Evolutionary conservation across 1,140 invertebrate genomes (phyloP).

Genomic region (Medauroidea extradentata): DNA sequence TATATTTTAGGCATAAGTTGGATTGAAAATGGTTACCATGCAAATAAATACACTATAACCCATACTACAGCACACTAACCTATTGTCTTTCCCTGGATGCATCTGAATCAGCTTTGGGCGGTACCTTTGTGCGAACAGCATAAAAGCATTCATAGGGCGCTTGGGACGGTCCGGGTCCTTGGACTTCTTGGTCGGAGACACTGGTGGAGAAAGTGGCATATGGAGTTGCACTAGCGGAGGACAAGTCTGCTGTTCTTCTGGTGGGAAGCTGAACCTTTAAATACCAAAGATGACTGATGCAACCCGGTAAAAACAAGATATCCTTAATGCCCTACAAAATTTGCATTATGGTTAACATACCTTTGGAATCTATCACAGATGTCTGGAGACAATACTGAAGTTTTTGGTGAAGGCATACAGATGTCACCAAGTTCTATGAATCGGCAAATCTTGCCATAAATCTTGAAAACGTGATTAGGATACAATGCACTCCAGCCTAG

Average conservation of each 20-base stretch:
- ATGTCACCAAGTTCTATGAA: conserved; percentile 21
- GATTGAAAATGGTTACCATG: too few relatives aligned
- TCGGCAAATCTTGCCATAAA: conserved; percentile 17
- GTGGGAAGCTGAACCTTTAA: conserved; percentile 25
- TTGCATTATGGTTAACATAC: too few relatives aligned
- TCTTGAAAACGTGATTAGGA: conserved; percentile 14
- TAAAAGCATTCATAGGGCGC: conserved; percentile 56
- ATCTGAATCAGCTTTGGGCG: conserved; percentile 49
- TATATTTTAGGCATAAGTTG: too few relatives aligned
- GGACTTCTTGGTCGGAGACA: conserved; percentile 23
- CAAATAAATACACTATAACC: too few relatives aligned
- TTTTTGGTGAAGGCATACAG: conserved; percentile 8
- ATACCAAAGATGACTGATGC: too few relatives aligned
- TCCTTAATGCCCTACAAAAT: too few relatives aligned
- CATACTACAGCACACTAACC: too few relatives aligned
- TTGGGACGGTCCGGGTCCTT: conserved; percentile 23
- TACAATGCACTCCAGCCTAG: conserved; percentile 21
- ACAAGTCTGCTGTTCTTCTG: conserved; percentile 11
- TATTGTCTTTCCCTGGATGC: conserved; percentile 54
- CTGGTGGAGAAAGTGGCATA: conserved; percentile 20
- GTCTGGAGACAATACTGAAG: conserved; percentile 22
- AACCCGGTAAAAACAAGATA: too few relatives aligned
- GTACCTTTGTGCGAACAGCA: conserved; percentile 53
- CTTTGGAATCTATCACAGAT: conserved; percentile 27
- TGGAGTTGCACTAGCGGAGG: conserved; percentile 2